A percentile compares a stretch with the other conserved stretches of the same genome.
Evolutionary conservation across 2,888 invertebrate species (phyloP).

Genomic region (Brenthis hecate): DNA sequence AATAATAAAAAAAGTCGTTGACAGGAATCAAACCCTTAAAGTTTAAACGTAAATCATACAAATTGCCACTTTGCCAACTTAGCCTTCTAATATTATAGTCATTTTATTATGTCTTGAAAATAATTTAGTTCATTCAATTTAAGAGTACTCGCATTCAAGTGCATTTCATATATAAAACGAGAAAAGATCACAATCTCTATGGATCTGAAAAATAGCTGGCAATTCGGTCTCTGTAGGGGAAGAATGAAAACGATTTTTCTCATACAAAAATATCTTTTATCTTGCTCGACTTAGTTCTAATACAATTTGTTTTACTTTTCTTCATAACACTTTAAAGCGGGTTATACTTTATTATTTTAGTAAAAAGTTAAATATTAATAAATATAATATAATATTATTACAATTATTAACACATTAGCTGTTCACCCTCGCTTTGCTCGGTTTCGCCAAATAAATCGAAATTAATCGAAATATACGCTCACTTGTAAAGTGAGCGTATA

Average conservation of each 20-base stretch:
- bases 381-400: too few species aligned
- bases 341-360: too few species aligned
- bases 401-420: too few species aligned
- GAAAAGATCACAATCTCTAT: constrained; percentile 25
- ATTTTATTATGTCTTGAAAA: constrained; percentile 11
- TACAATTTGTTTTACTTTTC: constrained; percentile 16
- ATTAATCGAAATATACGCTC: too few species aligned
- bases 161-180: constrained; percentile 17
- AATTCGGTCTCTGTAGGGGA: constrained; percentile 31
- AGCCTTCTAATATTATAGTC: neutral
- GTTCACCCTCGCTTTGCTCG: too few species aligned
- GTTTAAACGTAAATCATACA: too few species aligned
- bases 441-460: too few species aligned
- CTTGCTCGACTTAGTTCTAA: constrained; percentile 19
- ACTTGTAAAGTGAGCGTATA: too few species aligned
- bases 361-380: too few species aligned
- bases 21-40: too few species aligned
- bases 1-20: too few species aligned
- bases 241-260: constrained; percentile 37
- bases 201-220: constrained; percentile 33
- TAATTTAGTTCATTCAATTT: constrained; percentile 17
- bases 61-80: neutral
- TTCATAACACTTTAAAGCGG: neutral
- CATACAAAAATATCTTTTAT: constrained; percentile 29
- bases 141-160: constrained; percentile 9